Evolutionary conservation across 2,797 vertebrate species (phyloP).

Genomic region (Paguma larvata): DNA sequence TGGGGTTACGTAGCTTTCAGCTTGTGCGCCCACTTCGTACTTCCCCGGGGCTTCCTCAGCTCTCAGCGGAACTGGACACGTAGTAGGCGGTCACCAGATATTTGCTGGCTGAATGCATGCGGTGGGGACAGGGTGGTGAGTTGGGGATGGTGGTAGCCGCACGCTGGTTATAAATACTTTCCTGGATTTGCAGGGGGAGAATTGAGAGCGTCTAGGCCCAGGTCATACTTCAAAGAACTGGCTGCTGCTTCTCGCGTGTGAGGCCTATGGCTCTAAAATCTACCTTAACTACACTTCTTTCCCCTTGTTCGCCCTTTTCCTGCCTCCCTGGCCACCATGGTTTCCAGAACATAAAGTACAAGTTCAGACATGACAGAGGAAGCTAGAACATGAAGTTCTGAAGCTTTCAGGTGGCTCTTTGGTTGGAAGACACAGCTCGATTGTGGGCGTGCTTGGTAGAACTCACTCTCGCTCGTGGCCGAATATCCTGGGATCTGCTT

Average conservation of each 20-base stretch:
- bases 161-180: not conserved
- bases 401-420: not conserved
- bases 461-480: not conserved
- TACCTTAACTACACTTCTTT: not conserved
- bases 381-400: not conserved
- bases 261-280: not conserved
- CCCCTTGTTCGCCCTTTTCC: not conserved
- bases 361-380: not conserved
- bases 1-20: not conserved
- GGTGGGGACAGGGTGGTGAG: not conserved
- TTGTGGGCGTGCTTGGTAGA: not conserved
- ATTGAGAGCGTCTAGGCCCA: not conserved
- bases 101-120: not conserved
- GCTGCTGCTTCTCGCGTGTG: not conserved
- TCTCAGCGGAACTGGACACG: not conserved
- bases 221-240: not conserved
- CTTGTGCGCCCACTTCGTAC: fast-evolving
- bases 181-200: not conserved
- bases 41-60: not conserved
- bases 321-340: not conserved
- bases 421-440: not conserved
- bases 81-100: not conserved
- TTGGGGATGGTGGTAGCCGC: not conserved
- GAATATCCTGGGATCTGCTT: not conserved
- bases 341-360: not conserved